phyloP scores from a whole-genome alignment of 2,888 invertebrate genomes.

The Altica lythri region DNA sequence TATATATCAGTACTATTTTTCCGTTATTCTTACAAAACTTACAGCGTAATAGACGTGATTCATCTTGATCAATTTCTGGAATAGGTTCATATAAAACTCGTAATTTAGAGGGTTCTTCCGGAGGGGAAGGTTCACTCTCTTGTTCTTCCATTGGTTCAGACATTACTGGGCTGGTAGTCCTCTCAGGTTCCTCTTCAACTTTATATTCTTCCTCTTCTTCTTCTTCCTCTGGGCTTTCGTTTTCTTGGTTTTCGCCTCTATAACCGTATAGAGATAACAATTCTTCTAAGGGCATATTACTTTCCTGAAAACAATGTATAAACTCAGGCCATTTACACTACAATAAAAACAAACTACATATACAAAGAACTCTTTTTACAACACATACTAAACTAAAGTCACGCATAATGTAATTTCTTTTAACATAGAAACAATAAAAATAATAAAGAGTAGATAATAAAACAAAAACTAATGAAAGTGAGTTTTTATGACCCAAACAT shows the following conservation, averaged over 20 bases:
- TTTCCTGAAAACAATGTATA: constrained; percentile 66
- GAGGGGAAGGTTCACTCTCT: constrained; percentile 51
- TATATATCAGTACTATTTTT: too few relatives aligned
- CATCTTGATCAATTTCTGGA: constrained; percentile 55
- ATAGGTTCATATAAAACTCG: constrained; percentile 62
- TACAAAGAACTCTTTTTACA: too few relatives aligned
- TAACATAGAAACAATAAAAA: too few relatives aligned
- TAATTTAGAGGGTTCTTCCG: constrained; percentile 60
- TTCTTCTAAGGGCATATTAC: constrained; percentile 96
- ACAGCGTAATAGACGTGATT: constrained; percentile 62
- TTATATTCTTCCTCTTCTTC: constrained; percentile 58
- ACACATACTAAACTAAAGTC: too few relatives aligned
- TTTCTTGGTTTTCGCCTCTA: constrained; percentile 54
- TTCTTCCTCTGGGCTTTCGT: constrained; percentile 54
- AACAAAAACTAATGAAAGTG: too few relatives aligned
- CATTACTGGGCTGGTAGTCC: constrained; percentile 58
- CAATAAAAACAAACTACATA: too few relatives aligned
- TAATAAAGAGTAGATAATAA: too few relatives aligned
- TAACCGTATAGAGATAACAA: constrained; percentile 87
- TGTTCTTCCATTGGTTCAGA: constrained; percentile 57
- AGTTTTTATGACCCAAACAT: too few relatives aligned
- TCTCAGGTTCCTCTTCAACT: constrained; percentile 55
- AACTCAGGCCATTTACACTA: too few relatives aligned
- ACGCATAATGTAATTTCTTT: too few relatives aligned
- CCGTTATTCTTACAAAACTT: too few relatives aligned